Evolutionary conservation across 2,797 vertebrate species (phyloP).

Genomic region (Mycteria americana): DNA sequence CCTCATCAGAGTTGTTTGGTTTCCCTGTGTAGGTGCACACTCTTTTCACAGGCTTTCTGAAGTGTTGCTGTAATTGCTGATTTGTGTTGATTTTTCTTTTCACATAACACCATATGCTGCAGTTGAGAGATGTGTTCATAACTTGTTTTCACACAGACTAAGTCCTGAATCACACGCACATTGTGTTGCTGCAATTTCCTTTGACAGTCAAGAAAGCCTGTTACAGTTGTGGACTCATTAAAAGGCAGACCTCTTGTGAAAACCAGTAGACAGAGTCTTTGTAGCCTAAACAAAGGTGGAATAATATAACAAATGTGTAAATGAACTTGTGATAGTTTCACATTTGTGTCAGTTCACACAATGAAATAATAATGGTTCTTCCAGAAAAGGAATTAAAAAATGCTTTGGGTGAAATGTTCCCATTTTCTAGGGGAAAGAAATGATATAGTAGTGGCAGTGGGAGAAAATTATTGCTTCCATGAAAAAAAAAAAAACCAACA

Average conservation of each 20-base stretch:
- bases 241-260: conserved; percentile 5
- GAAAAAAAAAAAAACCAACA: neutral
- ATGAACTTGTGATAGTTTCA: neutral
- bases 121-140: conserved; percentile 30
- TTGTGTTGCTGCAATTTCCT: conserved; percentile 37
- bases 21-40: neutral
- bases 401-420: neutral
- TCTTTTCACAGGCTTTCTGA: conserved; percentile 53
- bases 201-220: neutral
- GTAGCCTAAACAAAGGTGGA: neutral
- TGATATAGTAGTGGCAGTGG: neutral
- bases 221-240: neutral
- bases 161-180: conserved; percentile 10
- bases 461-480: neutral
- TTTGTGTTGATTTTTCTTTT: conserved; percentile 59
- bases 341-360: neutral
- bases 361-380: neutral
- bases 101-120: conserved; percentile 52
- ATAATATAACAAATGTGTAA: neutral
- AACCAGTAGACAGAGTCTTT: neutral
- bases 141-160: conserved; percentile 22
- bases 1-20: conserved; percentile 39
- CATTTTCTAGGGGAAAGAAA: neutral
- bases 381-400: neutral
- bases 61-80: conserved; percentile 66